A percentile compares a stretch with the other conserved stretches of the same genome.
These are phyloP conservation scores for Meiosimyza platycephala DNA, from an alignment of 2,888 invertebrate genomes.

Conservation along the genomic window DNA sequence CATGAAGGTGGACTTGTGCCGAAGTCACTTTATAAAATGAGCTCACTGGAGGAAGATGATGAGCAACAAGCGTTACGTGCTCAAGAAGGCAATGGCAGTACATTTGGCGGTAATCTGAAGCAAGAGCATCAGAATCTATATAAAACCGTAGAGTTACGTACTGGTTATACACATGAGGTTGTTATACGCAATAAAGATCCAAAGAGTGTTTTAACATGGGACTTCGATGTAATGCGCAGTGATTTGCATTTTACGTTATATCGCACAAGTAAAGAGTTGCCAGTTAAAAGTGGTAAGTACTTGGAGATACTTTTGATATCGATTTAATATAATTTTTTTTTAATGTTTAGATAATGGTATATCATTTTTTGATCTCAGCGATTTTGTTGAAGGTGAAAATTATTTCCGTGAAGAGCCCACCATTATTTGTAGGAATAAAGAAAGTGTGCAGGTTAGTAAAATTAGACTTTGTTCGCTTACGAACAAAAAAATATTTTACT, in stretches of 20 bases:
- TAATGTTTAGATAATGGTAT: slow-evolving; percentile 62
- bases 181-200: slow-evolving; percentile 83
- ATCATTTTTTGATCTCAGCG: slow-evolving; percentile 74
- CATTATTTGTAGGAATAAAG: slow-evolving; percentile 89
- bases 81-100: slow-evolving; percentile 11
- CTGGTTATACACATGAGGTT: slow-evolving; percentile 78
- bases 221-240: slow-evolving; percentile 92
- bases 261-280: slow-evolving; percentile 60
- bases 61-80: slow-evolving; percentile 44
- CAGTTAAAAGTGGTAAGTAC: slow-evolving; percentile 59
- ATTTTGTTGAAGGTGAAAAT: slow-evolving; percentile 81
- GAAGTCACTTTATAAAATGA: slow-evolving; percentile 82
- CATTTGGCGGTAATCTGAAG: slow-evolving; percentile 42
- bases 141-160: slow-evolving; percentile 61
- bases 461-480: no score
- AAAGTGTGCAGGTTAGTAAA: slow-evolving; percentile 89
- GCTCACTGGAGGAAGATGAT: slow-evolving; percentile 60
- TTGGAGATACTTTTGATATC: slow-evolving; percentile 6
- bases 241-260: slow-evolving; percentile 87
- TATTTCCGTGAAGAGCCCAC: slow-evolving; percentile 83
- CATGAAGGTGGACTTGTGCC: slow-evolving; percentile 91
- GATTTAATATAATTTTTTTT: not conserved
- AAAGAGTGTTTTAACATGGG: slow-evolving; percentile 94
- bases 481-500: not conserved
- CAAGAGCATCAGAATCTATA: slow-evolving; percentile 64